A percentile compares a stretch with the other conserved stretches of the same genome.
Conservation (phyloP, 2,113 vertebrate species). For the Zosterops borbonicus region DNA sequence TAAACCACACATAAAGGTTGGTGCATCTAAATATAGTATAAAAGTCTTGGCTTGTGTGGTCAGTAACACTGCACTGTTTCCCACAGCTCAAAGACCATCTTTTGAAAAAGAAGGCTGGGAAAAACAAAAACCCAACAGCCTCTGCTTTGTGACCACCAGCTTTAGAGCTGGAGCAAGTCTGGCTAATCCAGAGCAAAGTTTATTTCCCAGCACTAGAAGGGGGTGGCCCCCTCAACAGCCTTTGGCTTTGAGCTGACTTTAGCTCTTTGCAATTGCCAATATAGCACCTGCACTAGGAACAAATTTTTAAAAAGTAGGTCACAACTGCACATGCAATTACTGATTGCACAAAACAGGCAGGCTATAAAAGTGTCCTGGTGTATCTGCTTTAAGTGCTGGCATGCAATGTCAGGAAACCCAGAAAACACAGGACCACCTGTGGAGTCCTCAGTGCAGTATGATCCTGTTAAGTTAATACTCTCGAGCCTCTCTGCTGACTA, state of each 20-base stretch:
- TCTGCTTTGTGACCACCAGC: not conserved
- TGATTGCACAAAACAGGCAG: conserved; percentile 27
- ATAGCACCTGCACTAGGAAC: conserved; percentile 18
- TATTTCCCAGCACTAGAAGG: not conserved
- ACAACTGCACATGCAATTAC: not conserved
- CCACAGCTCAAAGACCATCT: not conserved
- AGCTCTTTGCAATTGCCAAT: not conserved
- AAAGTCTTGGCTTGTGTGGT: not conserved
- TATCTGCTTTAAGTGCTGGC: conserved; percentile 52
- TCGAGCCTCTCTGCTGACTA: conserved; percentile 48
- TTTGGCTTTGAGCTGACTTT: not conserved
- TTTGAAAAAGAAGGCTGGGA: not conserved
- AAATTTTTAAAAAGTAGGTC: conserved; percentile 24
- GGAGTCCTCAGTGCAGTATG: not conserved
- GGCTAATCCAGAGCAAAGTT: not conserved
- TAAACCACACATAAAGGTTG: not conserved
- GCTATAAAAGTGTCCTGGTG: conserved; percentile 21
- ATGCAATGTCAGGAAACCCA: conserved; percentile 25
- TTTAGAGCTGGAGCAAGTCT: not conserved
- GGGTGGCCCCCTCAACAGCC: not conserved
- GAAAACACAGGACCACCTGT: conserved; percentile 53
- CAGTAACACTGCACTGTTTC: not conserved
- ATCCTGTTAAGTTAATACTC: conserved; percentile 49
- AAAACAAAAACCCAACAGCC: not conserved
- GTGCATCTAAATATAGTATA: not conserved